A percentile compares a stretch with the other conserved stretches of the same genome.
These are phyloP conservation scores for Menidia menidia DNA, from an alignment of 2,797 vertebrate genomes.

Conservation along the genomic window DNA sequence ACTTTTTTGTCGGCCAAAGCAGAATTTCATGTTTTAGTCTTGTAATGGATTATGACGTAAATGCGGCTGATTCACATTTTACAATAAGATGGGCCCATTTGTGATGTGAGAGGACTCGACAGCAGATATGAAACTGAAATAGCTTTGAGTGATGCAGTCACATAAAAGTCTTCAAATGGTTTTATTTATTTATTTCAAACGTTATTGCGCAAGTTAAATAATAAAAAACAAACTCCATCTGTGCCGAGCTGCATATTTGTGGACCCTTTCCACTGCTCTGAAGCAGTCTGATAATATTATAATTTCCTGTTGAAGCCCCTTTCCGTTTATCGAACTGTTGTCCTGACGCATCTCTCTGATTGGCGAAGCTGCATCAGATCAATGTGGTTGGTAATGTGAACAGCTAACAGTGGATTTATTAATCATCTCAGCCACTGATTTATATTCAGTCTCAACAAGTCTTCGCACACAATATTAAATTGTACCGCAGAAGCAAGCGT, in stretches of 20 bases:
- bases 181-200: slow-evolving; percentile 15
- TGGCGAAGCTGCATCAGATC: slow-evolving; percentile 9
- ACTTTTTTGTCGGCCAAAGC: slow-evolving; percentile 1
- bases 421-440: slow-evolving; percentile 11
- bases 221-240: accelerated
- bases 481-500: slow-evolving; percentile 3
- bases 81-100: slow-evolving; percentile 1
- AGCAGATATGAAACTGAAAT: slow-evolving; percentile 4
- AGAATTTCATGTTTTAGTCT: neutral
- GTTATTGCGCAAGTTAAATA: slow-evolving; percentile 1
- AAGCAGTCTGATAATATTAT: slow-evolving; percentile 7
- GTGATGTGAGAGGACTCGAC: slow-evolving; percentile 3
- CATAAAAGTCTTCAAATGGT: neutral
- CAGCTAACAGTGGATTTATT: slow-evolving; percentile 8
- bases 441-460: slow-evolving; percentile 1
- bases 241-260: neutral
- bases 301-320: slow-evolving; percentile 8
- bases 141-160: slow-evolving; percentile 1
- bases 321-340: slow-evolving; percentile 3
- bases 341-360: slow-evolving; percentile 4
- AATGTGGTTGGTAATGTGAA: neutral
- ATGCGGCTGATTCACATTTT: neutral
- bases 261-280: slow-evolving; percentile 10
- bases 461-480: neutral
- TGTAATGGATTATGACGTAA: slow-evolving; percentile 13